Evolutionary conservation across 2,888 invertebrate genomes (phyloP), one percentile per base, ranked within the genome.

Genomic region (Gastracanthus pulcherrimus): DNA sequence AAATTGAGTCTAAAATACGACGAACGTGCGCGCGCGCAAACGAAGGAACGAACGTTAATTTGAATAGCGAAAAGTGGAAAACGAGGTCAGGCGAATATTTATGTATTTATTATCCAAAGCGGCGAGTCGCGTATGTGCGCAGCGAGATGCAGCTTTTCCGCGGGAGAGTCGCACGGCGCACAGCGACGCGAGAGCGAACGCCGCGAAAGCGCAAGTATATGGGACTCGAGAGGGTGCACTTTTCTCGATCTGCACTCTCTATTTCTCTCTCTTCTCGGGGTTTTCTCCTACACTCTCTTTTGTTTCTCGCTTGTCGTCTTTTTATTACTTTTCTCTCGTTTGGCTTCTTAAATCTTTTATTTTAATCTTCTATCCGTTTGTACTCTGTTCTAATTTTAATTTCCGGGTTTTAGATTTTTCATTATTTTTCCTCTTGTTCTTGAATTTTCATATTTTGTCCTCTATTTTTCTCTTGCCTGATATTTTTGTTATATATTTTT

Each of bases 31-130:
- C 13, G 36, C 62, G 48, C 26, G n/a, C n/a, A n/a, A n/a, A n/a
- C n/a, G n/a, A n/a, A n/a, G n/a, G n/a, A n/a, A n/a, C 45, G 45
- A 45, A 3, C 60, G 41, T 55, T n/a, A 31, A 77, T 70, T 62
- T 77, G 58, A 60, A 70, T 38, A 38, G 13, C 38, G 78, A 64
- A 78, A 71, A 71, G 55, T 72, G 78, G 71, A 60, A 72, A 78
- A 78, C 31, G 64, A 48, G 64, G 71, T 29, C 66, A 64, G 64
- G 13, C 31, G 51, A 48, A 66, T 71, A 55, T 78, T 72, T 64
- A 55, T 72, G 71, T 11, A 64, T 71, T 55, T 71, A 71, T 69
- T 58, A 76, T 45, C 45, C 48, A 64, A 48, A 64, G 34, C 36
- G 29, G 4, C 16, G 38, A 55, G 2, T 16, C 38, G 36, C 26